These are phyloP conservation scores for Shinisaurus crocodilurus DNA, from an alignment of 2,113 vertebrate genomes.

Conservation along the genomic window DNA sequence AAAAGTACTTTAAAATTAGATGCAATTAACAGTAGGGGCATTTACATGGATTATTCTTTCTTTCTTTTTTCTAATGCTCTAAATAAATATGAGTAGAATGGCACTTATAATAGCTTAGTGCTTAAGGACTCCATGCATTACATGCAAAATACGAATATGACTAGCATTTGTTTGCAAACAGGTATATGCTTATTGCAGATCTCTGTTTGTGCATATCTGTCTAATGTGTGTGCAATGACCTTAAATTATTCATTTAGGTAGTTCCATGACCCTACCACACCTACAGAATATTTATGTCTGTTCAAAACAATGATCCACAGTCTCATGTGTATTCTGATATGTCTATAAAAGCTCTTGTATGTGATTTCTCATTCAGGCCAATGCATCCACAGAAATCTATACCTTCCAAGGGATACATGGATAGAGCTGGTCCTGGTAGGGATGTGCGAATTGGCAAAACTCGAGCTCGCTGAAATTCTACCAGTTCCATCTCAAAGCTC, in stretches of 20 bases:
- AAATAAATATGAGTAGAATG: constrained; percentile 47
- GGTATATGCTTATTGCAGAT: neutral
- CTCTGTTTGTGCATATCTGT: neutral
- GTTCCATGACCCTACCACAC: neutral
- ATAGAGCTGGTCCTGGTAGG: neutral
- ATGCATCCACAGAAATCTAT: neutral
- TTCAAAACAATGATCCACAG: neutral
- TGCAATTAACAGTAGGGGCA: constrained; percentile 43
- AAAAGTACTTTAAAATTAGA: constrained; percentile 69
- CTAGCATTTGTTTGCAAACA: neutral
- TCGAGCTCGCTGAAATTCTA: neutral
- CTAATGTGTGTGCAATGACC: neutral
- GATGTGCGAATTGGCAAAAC: no score
- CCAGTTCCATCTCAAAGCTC: neutral
- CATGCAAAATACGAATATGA: neutral
- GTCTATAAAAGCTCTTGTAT: neutral
- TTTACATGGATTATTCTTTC: constrained; percentile 32
- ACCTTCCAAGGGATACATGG: neutral
- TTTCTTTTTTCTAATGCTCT: neutral
- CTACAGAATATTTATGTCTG: neutral
- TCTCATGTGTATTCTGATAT: neutral
- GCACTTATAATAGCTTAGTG: neutral
- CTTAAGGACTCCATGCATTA: neutral
- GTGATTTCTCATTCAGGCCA: neutral
- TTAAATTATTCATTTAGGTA: neutral